phyloP scores from a whole-genome alignment of 2,797 vertebrate genomes.

The Vespertilio murinus region DNA sequence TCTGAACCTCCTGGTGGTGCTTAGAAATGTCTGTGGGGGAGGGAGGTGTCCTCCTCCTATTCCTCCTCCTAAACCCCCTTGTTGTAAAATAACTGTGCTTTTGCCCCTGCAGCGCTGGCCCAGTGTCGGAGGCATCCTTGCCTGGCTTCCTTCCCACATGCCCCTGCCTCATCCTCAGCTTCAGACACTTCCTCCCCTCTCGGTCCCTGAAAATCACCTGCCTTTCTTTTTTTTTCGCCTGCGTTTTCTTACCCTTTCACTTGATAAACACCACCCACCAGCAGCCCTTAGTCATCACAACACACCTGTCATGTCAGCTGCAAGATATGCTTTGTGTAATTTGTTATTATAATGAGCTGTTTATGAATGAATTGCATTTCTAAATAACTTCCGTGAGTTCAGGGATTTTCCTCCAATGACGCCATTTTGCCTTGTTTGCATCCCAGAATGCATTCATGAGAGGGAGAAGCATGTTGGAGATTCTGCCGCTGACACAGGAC shows the following conservation, averaged over 20 bases:
- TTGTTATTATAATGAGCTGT: background rate
- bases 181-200: background rate
- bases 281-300: background rate
- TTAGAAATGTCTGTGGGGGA: no score
- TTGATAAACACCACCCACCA: background rate
- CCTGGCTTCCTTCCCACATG: background rate
- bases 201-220: background rate
- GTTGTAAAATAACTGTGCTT: background rate
- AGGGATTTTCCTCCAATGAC: background rate
- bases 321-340: background rate
- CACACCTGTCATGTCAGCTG: background rate
- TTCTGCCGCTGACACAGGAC: background rate
- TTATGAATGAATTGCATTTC: background rate
- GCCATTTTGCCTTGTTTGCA: background rate
- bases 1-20: no score
- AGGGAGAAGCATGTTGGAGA: background rate
- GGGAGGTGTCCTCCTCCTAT: no score
- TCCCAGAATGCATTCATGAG: background rate
- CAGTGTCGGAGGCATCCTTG: no score
- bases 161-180: background rate
- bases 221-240: background rate
- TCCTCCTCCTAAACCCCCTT: background rate
- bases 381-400: background rate
- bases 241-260: background rate
- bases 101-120: background rate